Conservation (phyloP, 2,797 vertebrate genomes). For the Mormyrus hasselquistii region DNA sequence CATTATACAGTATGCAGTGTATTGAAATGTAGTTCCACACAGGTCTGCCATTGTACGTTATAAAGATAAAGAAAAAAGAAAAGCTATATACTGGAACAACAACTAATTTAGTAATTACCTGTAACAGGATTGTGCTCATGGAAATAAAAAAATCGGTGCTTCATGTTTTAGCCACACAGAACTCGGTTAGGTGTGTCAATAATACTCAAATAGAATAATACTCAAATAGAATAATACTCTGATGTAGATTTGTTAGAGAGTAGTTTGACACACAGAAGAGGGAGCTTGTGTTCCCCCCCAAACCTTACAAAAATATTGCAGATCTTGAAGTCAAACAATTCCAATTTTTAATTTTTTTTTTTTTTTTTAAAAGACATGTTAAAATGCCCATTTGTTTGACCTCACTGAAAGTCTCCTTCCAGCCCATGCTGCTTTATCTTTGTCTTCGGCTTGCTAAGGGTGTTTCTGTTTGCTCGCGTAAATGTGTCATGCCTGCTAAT, state of each 20-base stretch:
- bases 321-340: background rate
- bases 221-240: background rate
- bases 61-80: too few relatives aligned
- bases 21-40: too few relatives aligned
- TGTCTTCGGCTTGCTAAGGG: slow-evolving; percentile 5
- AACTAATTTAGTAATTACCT: background rate
- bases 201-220: background rate
- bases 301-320: background rate
- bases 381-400: background rate
- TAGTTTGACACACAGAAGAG: background rate
- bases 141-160: background rate
- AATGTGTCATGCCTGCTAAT: background rate
- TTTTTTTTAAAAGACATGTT: background rate
- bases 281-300: background rate
- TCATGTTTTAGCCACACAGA: background rate
- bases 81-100: background rate
- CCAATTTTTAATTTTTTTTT: background rate
- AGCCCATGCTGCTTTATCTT: background rate
- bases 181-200: background rate
- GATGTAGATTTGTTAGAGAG: background rate
- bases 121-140: background rate
- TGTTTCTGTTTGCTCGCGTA: background rate
- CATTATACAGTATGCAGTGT: too few relatives aligned
- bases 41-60: too few relatives aligned
- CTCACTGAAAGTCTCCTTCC: background rate